These are phyloP conservation scores for Rhineura floridana DNA, from an alignment of 2,113 vertebrate genomes.

Conservation along the genomic window DNA sequence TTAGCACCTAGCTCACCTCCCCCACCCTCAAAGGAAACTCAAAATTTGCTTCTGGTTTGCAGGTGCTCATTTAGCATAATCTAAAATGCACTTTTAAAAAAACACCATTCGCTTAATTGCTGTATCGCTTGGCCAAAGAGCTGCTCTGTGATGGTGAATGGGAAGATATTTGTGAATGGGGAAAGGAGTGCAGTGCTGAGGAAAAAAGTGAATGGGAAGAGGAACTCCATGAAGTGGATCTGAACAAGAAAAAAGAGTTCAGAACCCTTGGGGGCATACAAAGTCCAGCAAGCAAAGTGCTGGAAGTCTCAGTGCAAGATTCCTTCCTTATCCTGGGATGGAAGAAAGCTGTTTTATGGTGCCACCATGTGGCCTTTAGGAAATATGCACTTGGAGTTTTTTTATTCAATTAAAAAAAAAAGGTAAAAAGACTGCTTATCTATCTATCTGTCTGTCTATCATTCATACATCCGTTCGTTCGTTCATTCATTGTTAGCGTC, in stretches of 20 bases:
- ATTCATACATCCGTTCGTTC: no score
- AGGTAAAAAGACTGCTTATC: no score
- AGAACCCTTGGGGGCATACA: no score
- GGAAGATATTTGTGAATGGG: background rate
- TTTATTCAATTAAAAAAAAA: no score
- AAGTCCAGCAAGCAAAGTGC: background rate
- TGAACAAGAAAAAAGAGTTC: background rate
- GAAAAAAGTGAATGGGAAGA: background rate
- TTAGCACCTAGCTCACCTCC: background rate
- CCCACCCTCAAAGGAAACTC: no score
- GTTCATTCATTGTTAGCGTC: background rate
- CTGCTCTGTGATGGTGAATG: background rate
- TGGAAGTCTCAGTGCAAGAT: background rate
- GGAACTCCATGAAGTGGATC: background rate
- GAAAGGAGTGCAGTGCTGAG: background rate
- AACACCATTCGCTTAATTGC: background rate
- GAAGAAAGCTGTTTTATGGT: background rate
- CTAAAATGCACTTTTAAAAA: background rate
- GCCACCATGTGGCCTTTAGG: background rate
- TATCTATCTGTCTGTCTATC: no score
- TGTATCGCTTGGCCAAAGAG: background rate
- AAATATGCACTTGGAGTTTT: background rate
- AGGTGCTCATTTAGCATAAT: background rate
- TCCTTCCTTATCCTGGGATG: background rate
- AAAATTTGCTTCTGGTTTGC: background rate